phyloP scores from a whole-genome alignment of 2,888 invertebrate species.

The Icerya purchasi region DNA sequence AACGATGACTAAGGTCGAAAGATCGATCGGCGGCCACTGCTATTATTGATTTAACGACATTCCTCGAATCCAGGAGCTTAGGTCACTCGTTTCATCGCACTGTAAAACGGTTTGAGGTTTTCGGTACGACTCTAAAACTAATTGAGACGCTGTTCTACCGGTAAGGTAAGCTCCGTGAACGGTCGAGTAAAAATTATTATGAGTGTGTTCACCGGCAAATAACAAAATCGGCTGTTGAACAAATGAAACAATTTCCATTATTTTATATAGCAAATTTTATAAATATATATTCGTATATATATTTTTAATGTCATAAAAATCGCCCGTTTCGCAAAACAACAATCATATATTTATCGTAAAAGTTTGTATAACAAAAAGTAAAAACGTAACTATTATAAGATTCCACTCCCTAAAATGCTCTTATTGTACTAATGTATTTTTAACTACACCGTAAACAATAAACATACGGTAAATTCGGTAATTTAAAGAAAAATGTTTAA shows the following conservation, averaged over 20 bases:
- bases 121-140: slow-evolving; percentile 30
- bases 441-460: not conserved
- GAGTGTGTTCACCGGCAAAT: slow-evolving; percentile 91
- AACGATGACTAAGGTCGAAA: no score
- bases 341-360: not conserved
- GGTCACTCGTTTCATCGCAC: slow-evolving; percentile 53
- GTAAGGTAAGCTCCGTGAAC: slow-evolving; percentile 84
- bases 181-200: slow-evolving; percentile 82
- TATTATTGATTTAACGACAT: no score
- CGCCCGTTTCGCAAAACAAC: no score
- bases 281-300: no score
- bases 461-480: not conserved
- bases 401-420: no score
- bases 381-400: not conserved
- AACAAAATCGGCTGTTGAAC: slow-evolving; percentile 49
- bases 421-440: no score
- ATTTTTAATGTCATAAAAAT: no score
- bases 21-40: no score
- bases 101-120: slow-evolving; percentile 37
- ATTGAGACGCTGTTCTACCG: slow-evolving; percentile 60
- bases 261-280: no score
- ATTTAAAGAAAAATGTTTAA: not conserved
- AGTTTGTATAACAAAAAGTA: not conserved
- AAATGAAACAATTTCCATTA: no score
- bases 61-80: slow-evolving; percentile 73